phyloP scores from a whole-genome alignment of 2,113 vertebrate species.

The Eolophus roseicapilla region DNA sequence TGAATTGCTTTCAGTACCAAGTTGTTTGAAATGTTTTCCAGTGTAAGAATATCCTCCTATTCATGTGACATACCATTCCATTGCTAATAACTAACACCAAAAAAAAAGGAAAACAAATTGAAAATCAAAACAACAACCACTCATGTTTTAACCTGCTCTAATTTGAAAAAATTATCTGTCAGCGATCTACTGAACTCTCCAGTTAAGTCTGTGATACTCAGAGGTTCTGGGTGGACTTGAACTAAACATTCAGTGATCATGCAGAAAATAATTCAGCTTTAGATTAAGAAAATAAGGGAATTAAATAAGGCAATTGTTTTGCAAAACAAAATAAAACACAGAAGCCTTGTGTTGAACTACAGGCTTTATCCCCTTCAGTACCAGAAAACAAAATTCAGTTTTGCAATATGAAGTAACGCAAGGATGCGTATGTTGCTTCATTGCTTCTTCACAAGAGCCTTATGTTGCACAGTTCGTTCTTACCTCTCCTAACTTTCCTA shows the following conservation, averaged over 20 bases:
- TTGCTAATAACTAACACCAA: neutral
- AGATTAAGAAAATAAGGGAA: neutral
- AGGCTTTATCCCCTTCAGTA: neutral
- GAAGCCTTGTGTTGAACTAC: neutral
- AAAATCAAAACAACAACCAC: neutral
- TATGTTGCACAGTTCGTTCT: neutral
- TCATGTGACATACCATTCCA: neutral
- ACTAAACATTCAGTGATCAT: neutral
- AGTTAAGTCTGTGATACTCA: neutral
- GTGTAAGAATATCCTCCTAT: neutral
- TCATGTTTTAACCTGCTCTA: neutral
- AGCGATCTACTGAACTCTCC: neutral
- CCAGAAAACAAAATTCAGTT: neutral
- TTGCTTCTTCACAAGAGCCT: neutral
- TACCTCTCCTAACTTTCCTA: neutral
- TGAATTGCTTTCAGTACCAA: neutral
- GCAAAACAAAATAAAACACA: neutral
- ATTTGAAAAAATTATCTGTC: neutral
- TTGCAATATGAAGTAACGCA: neutral
- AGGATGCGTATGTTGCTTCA: neutral
- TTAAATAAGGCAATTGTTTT: neutral
- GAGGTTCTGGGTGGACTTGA: neutral
- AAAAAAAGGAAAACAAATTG: fast-evolving
- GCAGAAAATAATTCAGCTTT: neutral
- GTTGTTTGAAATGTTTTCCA: neutral